Evolutionary conservation across 1,140 invertebrate genomes (phyloP), one percentile per base, ranked within the genome.

Genomic region (Probaryconus sp.): DNA sequence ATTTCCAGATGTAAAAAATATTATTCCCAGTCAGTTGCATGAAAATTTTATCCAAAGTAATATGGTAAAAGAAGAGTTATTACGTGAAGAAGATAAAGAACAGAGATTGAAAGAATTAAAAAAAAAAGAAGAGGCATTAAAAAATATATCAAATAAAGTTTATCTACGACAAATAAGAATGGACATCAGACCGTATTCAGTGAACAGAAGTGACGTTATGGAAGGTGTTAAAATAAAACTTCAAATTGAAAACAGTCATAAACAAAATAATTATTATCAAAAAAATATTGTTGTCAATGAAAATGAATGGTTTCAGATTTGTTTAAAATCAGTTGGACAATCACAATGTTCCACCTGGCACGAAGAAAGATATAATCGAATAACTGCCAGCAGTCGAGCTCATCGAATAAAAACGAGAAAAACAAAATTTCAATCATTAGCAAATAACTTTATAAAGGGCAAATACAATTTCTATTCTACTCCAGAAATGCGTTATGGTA

Each of bases 401-500:
- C 43, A 47, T 14, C 5, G 43, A 28, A 30, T 47, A 2, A 28
- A 16, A 16, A 47, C 43, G 1, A 13, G 26, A 16, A 21, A 1
- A n/a, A n/a, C n/a, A n/a, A n/a, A n/a, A n/a, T n/a, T n/a, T n/a
- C n/a, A n/a, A n/a, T n/a, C n/a, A n/a, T n/a, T n/a, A n/a, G n/a
- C n/a, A n/a, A n/a, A n/a, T n/a, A n/a, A n/a, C n/a, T n/a, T n/a
- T n/a, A n/a, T n/a, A 11, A 2, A 5, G 3, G 18, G 17, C 9
- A 30, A 47, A 11, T 20, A 16, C 6, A 30, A 16, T 16, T 2
- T 5, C 5, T 20, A 37, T 24, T 33, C 11, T 13, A 21, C 10
- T 24, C 10, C 31, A 37, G 17, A 16, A 2, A 51, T 51, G 30
- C 30, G 20, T 11, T 48, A 61, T 13, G 43, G 21, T 4, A 18